phyloP scores from a whole-genome alignment of 2,113 vertebrate genomes.

The Meriones unguiculatus region DNA sequence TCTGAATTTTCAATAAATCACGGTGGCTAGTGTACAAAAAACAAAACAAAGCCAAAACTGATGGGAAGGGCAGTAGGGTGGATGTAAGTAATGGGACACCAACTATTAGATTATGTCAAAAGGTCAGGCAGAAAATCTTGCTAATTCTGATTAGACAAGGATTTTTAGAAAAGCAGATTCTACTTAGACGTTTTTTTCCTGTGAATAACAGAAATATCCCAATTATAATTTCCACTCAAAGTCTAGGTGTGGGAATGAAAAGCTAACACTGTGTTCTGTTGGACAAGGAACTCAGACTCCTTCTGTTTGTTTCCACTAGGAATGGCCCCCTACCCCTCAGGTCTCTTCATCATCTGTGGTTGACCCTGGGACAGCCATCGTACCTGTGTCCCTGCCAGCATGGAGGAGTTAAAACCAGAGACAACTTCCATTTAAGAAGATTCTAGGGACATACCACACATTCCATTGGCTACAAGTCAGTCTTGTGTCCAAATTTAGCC shows the following conservation, averaged over 20 bases:
- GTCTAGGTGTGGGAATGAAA: neutral
- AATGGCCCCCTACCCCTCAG: neutral
- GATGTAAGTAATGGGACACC: neutral
- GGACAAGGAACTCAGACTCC: neutral
- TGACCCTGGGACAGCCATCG: neutral
- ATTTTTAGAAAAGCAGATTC: slow-evolving; percentile 11
- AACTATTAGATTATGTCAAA: neutral
- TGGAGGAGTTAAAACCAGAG: neutral
- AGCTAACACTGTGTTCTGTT: neutral
- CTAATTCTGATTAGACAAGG: neutral
- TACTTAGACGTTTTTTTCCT: neutral
- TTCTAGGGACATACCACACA: neutral
- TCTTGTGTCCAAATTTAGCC: neutral
- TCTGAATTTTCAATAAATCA: neutral
- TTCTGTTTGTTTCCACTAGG: neutral
- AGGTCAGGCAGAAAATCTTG: neutral
- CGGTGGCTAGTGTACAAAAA: neutral
- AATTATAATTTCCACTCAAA: slow-evolving; percentile 10
- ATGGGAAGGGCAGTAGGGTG: neutral
- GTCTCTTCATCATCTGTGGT: neutral
- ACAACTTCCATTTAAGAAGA: slow-evolving; percentile 1
- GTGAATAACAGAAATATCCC: slow-evolving; percentile 31
- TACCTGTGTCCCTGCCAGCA: neutral
- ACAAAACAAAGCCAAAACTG: too few relatives aligned
- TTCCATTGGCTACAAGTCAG: slow-evolving; percentile 29